Conservation (phyloP, 2,888 invertebrate genomes). For the Tiliacea aurago region DNA sequence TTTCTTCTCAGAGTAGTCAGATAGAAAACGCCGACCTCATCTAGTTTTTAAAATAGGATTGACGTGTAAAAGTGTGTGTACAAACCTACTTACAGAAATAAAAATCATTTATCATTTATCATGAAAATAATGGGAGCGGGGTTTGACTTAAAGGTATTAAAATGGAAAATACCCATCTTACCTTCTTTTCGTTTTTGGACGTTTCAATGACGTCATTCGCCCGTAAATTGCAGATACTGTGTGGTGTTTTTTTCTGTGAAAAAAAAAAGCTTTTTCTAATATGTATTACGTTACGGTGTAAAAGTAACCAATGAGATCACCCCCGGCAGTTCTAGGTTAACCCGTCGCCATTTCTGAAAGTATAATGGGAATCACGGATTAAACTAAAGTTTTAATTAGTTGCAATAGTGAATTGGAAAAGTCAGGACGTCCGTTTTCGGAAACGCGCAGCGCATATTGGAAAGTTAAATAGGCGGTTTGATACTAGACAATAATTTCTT, state of each 20-base stretch:
- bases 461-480: constrained; percentile 75
- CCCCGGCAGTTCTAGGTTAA: constrained; percentile 75
- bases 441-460: constrained; percentile 77
- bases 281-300: constrained; percentile 65
- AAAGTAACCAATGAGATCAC: constrained; percentile 67
- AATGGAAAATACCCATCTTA: too few relatives aligned
- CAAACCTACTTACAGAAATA: too few relatives aligned
- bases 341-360: constrained; percentile 85
- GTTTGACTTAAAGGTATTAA: too few relatives aligned
- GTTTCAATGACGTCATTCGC: neutral
- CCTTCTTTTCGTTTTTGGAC: too few relatives aligned
- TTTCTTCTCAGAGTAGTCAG: too few relatives aligned
- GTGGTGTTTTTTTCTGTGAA: neutral
- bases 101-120: too few relatives aligned
- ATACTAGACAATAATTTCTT: constrained; percentile 45
- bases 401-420: constrained; percentile 87
- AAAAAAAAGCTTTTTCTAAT: neutral
- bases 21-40: too few relatives aligned
- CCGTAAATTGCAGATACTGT: neutral
- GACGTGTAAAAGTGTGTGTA: too few relatives aligned
- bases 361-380: constrained; percentile 88
- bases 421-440: constrained; percentile 75
- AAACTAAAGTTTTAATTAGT: constrained; percentile 90
- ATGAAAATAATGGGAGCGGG: neutral
- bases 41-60: too few relatives aligned